Conservation (phyloP, 2,888 invertebrate genomes). For the Flabesymbios commensalis region DNA sequence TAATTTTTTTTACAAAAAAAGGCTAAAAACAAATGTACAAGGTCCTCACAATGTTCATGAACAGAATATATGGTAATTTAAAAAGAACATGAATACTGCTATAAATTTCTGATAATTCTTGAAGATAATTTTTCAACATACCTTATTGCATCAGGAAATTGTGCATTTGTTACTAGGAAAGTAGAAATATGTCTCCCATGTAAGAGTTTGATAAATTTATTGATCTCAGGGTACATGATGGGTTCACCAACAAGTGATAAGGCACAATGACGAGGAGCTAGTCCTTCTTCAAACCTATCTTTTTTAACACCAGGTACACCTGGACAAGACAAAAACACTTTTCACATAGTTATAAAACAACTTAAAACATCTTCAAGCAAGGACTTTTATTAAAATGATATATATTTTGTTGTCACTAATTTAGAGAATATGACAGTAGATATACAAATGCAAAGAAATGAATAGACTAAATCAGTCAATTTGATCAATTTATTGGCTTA, state of each 20-base stretch:
- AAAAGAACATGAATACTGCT: too few relatives aligned
- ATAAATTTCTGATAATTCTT: too few relatives aligned
- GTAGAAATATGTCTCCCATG: constrained; percentile 65
- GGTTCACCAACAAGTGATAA: constrained; percentile 69
- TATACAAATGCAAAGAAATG: neutral
- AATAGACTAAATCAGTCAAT: too few relatives aligned
- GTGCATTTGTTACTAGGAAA: constrained; percentile 69
- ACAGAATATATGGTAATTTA: too few relatives aligned
- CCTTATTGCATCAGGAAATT: constrained; percentile 68
- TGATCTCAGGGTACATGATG: constrained; percentile 69
- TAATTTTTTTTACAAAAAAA: too few relatives aligned
- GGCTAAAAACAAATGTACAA: too few relatives aligned
- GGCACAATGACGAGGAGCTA: constrained; percentile 66
- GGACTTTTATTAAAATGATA: neutral
- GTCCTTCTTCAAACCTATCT: constrained; percentile 64
- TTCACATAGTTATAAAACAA: neutral
- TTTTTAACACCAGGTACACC: constrained; percentile 67
- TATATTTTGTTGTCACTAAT: neutral
- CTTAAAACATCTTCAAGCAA: neutral
- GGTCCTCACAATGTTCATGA: too few relatives aligned
- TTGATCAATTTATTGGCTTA: too few relatives aligned
- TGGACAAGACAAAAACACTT: constrained; percentile 32
- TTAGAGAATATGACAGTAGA: neutral
- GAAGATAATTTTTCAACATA: constrained; percentile 38
- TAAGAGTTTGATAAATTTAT: constrained; percentile 63